Percentiles rank a stretch among this genome's conserved stretches.
phyloP scores from a whole-genome alignment of 2,113 vertebrate genomes.

The Seriola aureovittata region DNA sequence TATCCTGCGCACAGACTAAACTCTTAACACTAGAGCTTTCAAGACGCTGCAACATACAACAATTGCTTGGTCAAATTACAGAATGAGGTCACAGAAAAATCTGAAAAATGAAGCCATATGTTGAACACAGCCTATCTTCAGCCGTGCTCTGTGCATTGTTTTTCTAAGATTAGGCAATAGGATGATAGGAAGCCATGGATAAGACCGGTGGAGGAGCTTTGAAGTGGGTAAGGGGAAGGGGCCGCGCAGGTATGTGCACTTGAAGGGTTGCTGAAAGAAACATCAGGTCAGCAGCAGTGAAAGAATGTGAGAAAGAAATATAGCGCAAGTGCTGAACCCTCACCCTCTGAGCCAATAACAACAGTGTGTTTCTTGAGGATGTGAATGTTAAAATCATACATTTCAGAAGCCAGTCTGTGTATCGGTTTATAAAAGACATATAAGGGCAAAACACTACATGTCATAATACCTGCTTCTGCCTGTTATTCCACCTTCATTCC shows the following conservation, averaged over 20 bases:
- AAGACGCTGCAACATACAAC: not conserved
- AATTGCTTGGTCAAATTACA: constrained; percentile 25
- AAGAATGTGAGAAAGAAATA: constrained; percentile 49
- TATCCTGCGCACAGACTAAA: not conserved
- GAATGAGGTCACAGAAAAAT: constrained; percentile 59
- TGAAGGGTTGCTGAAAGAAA: constrained; percentile 67
- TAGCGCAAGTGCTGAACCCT: not conserved
- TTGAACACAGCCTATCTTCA: constrained; percentile 30
- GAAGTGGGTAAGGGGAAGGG: constrained; percentile 46
- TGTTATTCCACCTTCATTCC: constrained; percentile 23
- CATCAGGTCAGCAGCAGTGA: constrained; percentile 39
- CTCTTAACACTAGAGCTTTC: constrained; percentile 13
- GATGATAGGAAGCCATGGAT: constrained; percentile 65
- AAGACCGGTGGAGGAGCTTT: constrained; percentile 48
- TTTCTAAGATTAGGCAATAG: constrained; percentile 47
- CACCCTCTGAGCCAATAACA: constrained; percentile 21
- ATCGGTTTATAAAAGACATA: constrained; percentile 25
- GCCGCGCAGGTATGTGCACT: constrained; percentile 55
- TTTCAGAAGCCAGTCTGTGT: constrained; percentile 15
- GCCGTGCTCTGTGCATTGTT: constrained; percentile 17
- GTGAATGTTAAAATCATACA: constrained; percentile 16
- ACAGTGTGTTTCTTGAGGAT: constrained; percentile 21
- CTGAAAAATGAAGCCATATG: constrained; percentile 67
- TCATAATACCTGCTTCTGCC: not conserved
- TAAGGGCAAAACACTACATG: not conserved